Base-by-base conservation (phyloP, 2,797 vertebrate genomes). In the Gobionotothen gibberifrons region DNA sequence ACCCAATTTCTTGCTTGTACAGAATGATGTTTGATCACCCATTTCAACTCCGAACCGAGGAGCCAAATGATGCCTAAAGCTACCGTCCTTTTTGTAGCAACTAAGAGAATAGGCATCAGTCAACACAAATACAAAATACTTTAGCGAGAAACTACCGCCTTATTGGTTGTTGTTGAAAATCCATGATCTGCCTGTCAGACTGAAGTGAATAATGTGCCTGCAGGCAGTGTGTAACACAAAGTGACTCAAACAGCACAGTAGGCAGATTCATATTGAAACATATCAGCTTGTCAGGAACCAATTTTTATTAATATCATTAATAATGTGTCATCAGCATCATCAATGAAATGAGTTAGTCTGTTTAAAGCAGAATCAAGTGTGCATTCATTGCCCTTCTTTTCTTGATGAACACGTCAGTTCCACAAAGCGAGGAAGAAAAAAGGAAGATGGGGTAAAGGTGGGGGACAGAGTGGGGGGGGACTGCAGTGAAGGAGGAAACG, bases 361-460 rank as follows among this genome's bases (percentile, higher is more conserved):
- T 95, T 93, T 93, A 92, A 93, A 93, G 92, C 90, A 93, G 92
- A 93, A 92, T 92, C 86, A 92, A 90, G 92, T 92, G 91, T 94
- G 92, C 92, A 93, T 93, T 93, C 92, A 88, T 93, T 93, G 92
- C 90, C 93, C 92, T 93, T 93, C 91, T 95, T 93, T 93, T 92
- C 85, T 92, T 86, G 93, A 93, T 92, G 94, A 95, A 95, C 94
- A 96, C 93, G 93, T 94, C 90, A 90, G 93, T 92, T 96, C 95
- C 95, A 96, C 93, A 92, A 96, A 97, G 96, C 94, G 93, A 95
- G 85, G 91, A 91, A 91, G 90, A 95, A 93, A 94, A 57, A 93
- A 85, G 78, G 93, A 92, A 68, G 77, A 57, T 59, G 61, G 11
- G 32, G 26, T 36, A 36, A 48, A 9, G 29, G 10, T 40, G 36